Evolutionary conservation across 2,113 vertebrate species (phyloP), one percentile per base, ranked within the genome.

Genomic region (Dascyllus trimaculatus): DNA sequence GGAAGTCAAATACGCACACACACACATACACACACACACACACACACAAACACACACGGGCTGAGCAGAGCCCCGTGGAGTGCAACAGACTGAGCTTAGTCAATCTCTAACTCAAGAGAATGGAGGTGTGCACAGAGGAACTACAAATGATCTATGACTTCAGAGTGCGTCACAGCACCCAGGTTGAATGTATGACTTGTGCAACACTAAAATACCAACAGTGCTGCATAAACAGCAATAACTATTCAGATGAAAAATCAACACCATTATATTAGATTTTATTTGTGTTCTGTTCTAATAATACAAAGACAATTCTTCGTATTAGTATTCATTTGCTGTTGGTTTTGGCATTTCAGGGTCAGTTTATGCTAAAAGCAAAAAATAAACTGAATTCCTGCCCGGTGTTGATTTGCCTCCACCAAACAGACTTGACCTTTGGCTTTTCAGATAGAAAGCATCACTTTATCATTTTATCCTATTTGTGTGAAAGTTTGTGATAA

Each of bases 1-100:
- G 85, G 89, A 80, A 84, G 85, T 75, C 73, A 78, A 69, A 79
- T 58, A 71, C 56, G 63, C 73, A 70, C 59, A 64, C 48, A 45
- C 17, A 25, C 40, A 53, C 58, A 64, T 14, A 53, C 10, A 32
- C 25, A 29, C 9, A 49, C 13, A 40, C 0, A 45, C 35, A 48
- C 19, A 26, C 48, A 71, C 19, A 63, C 2, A 53, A 29, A 63
- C 58, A 22, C 68, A 84, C 73, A 80, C 53, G 43, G 9, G 32
- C 32, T 35, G 32, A 35, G 32, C 32, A 35, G 32, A 35, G 32
- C 32, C 32, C 32, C 1, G 32, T 35, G 32, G 29, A 60, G 52
- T 5, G 38, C 61, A 76, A 80, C 84, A 81, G 66, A 80, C 22
- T 11, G 25, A 22, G 62, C 69, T 80, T 59, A 65, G 68, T 75